Conservation (phyloP, 2,797 vertebrate species). For the Denticeps clupeoides region DNA sequence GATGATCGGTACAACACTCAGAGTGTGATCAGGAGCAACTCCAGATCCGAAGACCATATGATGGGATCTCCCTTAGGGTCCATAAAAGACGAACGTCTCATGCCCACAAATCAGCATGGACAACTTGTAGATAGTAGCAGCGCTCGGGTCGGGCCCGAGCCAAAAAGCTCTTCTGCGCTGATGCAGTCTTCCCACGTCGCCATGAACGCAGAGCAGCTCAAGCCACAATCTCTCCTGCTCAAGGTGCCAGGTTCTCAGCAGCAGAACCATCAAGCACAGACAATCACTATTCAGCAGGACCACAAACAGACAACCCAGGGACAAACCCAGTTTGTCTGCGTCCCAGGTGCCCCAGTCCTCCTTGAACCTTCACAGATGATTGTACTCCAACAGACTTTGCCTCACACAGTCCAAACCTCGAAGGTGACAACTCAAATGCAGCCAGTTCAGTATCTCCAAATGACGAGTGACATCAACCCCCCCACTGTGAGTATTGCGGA, state of each 20-base stretch:
- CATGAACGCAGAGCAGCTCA: constrained; percentile 70
- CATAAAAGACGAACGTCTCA: constrained; percentile 72
- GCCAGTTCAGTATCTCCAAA: constrained; percentile 81
- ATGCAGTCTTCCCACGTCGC: constrained; percentile 62
- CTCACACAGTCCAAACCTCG: constrained; percentile 66
- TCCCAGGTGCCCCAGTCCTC: constrained; percentile 77
- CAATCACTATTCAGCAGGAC: constrained; percentile 43
- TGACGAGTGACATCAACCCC: constrained; percentile 74
- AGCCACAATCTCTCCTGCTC: constrained; percentile 68
- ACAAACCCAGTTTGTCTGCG: constrained; percentile 71
- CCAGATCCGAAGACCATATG: constrained; percentile 78
- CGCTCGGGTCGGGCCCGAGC: constrained; percentile 52
- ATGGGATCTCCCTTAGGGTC: constrained; percentile 64
- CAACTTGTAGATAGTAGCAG: constrained; percentile 63
- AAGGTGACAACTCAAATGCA: constrained; percentile 72
- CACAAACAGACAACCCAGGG: constrained; percentile 56
- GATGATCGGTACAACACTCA: constrained; percentile 83
- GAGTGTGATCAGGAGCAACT: constrained; percentile 88
- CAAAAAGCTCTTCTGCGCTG: constrained; percentile 68
- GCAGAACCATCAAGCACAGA: constrained; percentile 67
- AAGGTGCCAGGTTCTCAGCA: constrained; percentile 69
- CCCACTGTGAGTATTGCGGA: constrained; percentile 63
- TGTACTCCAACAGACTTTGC: constrained; percentile 77
- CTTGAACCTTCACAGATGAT: constrained; percentile 80
- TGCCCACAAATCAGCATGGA: constrained; percentile 63